phyloP scores from a whole-genome alignment of 2,888 invertebrate genomes.

The Cabera pusaria region DNA sequence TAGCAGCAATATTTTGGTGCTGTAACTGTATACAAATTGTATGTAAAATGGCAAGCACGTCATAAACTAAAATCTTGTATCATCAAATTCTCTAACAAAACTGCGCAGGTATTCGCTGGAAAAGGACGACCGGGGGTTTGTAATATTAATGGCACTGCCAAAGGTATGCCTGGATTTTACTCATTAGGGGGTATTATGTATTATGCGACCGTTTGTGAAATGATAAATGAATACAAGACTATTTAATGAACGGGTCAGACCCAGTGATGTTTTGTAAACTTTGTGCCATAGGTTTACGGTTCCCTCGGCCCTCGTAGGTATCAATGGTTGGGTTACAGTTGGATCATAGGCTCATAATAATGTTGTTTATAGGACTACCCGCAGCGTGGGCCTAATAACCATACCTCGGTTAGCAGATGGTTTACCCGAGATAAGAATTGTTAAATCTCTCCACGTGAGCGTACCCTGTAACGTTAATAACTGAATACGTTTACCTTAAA shows the following conservation, averaged over 20 bases:
- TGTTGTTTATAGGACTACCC: conserved; percentile 9
- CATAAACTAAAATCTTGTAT: no score
- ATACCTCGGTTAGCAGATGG: conserved; percentile 6
- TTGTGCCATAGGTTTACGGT: conserved; percentile 55
- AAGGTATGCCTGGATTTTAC: conserved; percentile 80
- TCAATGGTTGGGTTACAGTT: conserved; percentile 21
- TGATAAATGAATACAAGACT: conserved; percentile 73
- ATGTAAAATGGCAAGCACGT: no score
- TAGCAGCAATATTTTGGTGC: no score
- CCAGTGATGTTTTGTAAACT: conserved; percentile 63
- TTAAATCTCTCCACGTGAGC: conserved; percentile 6
- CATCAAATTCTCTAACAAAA: no score
- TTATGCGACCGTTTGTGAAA: conserved; percentile 74
- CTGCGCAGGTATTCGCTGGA: conserved; percentile 14
- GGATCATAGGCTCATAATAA: conserved; percentile 13
- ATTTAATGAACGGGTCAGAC: conserved; percentile 59
- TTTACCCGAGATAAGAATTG: conserved; percentile 12
- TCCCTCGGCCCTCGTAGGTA: conserved; percentile 37
- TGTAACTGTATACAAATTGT: no score
- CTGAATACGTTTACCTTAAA: no score
- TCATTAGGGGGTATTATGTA: conserved; percentile 81
- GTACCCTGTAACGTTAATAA: neutral
- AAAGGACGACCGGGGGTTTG: conserved; percentile 55
- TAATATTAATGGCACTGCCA: conserved; percentile 76
- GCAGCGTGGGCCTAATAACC: conserved; percentile 6